Conservation (phyloP, 1,140 invertebrate species). For the Maniola jurtina region DNA sequence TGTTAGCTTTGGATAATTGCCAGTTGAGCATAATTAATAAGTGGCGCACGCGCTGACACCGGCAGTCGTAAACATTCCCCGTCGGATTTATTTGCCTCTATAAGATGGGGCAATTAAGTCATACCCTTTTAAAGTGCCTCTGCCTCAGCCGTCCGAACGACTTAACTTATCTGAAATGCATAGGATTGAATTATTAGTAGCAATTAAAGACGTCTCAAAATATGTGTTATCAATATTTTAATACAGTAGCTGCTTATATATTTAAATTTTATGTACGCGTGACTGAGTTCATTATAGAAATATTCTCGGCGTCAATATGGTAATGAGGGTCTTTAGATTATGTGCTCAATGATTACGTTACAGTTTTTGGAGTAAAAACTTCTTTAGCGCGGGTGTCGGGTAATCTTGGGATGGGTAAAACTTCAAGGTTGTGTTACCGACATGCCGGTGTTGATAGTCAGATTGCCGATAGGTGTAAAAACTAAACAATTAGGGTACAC, state of each 20-base stretch:
- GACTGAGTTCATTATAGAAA: slow-evolving; percentile 70
- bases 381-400: no score
- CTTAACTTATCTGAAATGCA: slow-evolving; percentile 67
- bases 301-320: slow-evolving; percentile 52
- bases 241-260: slow-evolving; percentile 74
- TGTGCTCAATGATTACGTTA: slow-evolving; percentile 28
- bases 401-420: neutral
- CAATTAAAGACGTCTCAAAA: slow-evolving; percentile 72
- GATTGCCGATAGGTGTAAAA: no score
- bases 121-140: slow-evolving; percentile 55
- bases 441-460: no score
- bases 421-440: neutral
- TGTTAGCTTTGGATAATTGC: slow-evolving; percentile 29
- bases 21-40: slow-evolving; percentile 43
- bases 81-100: slow-evolving; percentile 57
- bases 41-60: slow-evolving; percentile 46
- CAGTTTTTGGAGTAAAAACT: slow-evolving; percentile 1
- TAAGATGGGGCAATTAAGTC: slow-evolving; percentile 65
- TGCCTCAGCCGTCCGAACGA: slow-evolving; percentile 39
- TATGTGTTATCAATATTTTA: slow-evolving; percentile 74
- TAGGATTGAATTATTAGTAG: slow-evolving; percentile 75
- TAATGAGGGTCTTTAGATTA: slow-evolving; percentile 46
- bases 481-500: no score
- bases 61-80: slow-evolving; percentile 48
- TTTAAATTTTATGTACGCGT: slow-evolving; percentile 74